Evolutionary conservation across 2,797 vertebrate species (phyloP).

Genomic region (Jordanella pulchra): DNA sequence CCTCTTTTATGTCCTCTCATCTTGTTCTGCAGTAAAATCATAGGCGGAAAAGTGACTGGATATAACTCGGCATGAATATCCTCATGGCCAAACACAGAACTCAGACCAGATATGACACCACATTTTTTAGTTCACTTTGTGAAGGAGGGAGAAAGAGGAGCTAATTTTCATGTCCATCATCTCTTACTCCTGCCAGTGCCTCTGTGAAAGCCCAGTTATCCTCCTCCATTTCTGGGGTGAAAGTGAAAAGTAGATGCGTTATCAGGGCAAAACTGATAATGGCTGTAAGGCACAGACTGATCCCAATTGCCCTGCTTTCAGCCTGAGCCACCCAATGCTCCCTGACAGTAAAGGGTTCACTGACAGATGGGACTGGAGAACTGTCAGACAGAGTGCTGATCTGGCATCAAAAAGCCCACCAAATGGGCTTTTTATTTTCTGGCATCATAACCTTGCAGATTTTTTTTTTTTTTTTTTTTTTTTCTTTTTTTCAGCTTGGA

Average conservation of each 20-base stretch:
- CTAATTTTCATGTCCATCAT: slow-evolving; percentile 80
- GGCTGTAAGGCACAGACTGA: slow-evolving; percentile 72
- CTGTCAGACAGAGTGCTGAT: slow-evolving; percentile 73
- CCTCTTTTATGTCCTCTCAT: slow-evolving; percentile 17
- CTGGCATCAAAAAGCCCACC: slow-evolving; percentile 69
- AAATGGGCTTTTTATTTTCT: slow-evolving; percentile 54
- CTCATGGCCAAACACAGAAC: slow-evolving; percentile 48
- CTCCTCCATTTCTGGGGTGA: slow-evolving; percentile 65
- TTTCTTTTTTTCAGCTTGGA: slow-evolving; percentile 30
- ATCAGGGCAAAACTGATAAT: slow-evolving; percentile 81
- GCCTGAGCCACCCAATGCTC: slow-evolving; percentile 68
- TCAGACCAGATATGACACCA: slow-evolving; percentile 75
- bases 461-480: slow-evolving; percentile 14
- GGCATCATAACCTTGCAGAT: slow-evolving; percentile 37
- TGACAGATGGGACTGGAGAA: slow-evolving; percentile 75
- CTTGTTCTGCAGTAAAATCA: slow-evolving; percentile 38
- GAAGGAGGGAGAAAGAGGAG: slow-evolving; percentile 51
- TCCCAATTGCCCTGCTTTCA: slow-evolving; percentile 80
- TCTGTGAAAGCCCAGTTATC: slow-evolving; percentile 54
- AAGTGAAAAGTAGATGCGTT: slow-evolving; percentile 80
- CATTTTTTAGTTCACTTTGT: slow-evolving; percentile 66
- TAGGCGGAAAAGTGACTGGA: slow-evolving; percentile 38
- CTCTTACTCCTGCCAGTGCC: slow-evolving; percentile 63
- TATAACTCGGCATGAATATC: slow-evolving; percentile 49
- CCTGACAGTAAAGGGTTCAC: slow-evolving; percentile 73